A percentile compares a stretch with the other conserved stretches of the same genome.
Evolutionary conservation across 2,113 vertebrate genomes (phyloP).

Genomic region (Antechinus flavipes): DNA sequence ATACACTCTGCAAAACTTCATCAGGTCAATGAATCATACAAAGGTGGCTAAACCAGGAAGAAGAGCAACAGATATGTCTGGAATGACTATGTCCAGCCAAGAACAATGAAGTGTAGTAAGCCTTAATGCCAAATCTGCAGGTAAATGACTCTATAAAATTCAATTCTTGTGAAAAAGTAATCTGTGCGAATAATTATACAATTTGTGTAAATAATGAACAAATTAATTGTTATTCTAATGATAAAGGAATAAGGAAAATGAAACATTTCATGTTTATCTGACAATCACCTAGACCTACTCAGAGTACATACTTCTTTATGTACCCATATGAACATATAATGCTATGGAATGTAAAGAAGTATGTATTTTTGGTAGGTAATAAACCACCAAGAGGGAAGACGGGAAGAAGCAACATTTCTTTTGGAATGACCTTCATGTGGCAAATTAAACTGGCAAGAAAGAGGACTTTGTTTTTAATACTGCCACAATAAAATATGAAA

Average conservation of each 20-base stretch:
- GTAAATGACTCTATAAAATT: constrained; percentile 77
- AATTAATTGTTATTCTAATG: constrained; percentile 64
- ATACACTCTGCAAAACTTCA: constrained; percentile 49
- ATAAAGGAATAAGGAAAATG: constrained; percentile 54
- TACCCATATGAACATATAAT: constrained; percentile 99
- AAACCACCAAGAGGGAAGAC: constrained; percentile 83
- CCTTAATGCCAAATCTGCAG: constrained; percentile 73
- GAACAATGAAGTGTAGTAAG: constrained; percentile 67
- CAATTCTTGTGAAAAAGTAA: constrained; percentile 55
- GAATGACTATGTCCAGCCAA: constrained; percentile 58
- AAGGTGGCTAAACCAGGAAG: constrained; percentile 42
- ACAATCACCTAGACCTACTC: constrained; percentile 87
- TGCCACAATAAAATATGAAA: constrained; percentile 74
- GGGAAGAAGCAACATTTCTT: constrained; percentile 79
- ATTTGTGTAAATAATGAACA: constrained; percentile 60
- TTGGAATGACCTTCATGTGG: constrained; percentile 77
- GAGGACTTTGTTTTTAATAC: constrained; percentile 62
- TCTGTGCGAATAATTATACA: constrained; percentile 52
- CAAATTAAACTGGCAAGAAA: constrained; percentile 75
- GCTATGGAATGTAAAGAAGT: constrained; percentile 99
- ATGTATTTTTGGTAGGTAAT: constrained; percentile 98
- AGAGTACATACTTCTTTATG: constrained; percentile 99
- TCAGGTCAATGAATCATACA: constrained; percentile 44
- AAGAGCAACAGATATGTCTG: constrained; percentile 72
- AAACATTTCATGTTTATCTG: constrained; percentile 73